A percentile compares a stretch with the other conserved stretches of the same genome.
phyloP scores from a whole-genome alignment of 2,113 vertebrate genomes.

The Aplodontia rufa region DNA sequence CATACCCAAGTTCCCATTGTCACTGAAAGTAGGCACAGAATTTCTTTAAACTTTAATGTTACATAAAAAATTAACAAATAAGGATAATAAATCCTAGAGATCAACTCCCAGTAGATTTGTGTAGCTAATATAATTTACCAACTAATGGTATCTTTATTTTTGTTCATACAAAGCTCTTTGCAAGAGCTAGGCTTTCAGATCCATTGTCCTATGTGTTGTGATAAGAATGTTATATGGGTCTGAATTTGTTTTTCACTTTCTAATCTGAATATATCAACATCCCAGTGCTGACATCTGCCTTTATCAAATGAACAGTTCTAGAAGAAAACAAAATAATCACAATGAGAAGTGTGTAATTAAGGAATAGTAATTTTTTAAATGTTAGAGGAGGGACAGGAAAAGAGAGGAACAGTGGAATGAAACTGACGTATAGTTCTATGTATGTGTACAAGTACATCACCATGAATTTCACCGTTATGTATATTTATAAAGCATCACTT shows the following conservation, averaged over 20 bases:
- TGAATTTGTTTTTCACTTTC: conserved; percentile 3
- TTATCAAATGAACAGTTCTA: not conserved
- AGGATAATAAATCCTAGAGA: not conserved
- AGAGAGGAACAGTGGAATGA: no score
- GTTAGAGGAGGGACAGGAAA: not conserved
- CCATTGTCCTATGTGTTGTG: not conserved
- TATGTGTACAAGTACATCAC: no score
- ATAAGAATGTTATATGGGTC: not conserved
- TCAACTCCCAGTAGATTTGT: not conserved
- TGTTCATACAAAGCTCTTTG: not conserved
- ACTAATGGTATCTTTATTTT: not conserved
- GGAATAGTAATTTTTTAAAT: not conserved
- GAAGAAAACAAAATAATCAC: not conserved
- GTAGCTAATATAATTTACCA: not conserved
- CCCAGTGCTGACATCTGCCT: not conserved
- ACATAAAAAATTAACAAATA: not conserved
- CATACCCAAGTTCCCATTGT: not conserved
- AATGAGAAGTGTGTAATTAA: not conserved
- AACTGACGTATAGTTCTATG: no score
- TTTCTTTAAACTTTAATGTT: not conserved
- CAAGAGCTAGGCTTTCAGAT: not conserved
- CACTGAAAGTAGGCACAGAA: not conserved
- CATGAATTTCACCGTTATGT: no score
- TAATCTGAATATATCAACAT: not conserved
- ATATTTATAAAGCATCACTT: no score